phyloP scores from a whole-genome alignment of 2,113 vertebrate genomes.

The Syngnathus floridae region DNA sequence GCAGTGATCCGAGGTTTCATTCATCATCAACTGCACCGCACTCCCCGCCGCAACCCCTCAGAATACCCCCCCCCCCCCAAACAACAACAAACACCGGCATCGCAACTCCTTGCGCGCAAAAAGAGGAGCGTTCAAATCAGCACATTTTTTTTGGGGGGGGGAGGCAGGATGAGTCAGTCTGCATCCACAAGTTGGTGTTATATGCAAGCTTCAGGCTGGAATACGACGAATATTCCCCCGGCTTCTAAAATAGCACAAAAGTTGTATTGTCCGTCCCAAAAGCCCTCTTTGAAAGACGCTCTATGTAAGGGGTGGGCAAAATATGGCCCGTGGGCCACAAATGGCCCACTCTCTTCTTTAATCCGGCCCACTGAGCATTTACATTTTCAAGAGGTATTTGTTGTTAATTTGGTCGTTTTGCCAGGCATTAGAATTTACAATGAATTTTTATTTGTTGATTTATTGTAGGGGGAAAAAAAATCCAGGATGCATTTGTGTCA shows the following conservation, averaged over 20 bases:
- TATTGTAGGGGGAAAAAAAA: background rate
- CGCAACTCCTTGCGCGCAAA: constrained; percentile 27
- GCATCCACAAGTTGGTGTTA: constrained; percentile 40
- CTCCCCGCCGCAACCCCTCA: background rate
- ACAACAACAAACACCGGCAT: constrained; percentile 53
- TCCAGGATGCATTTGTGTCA: background rate
- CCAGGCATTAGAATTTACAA: no score
- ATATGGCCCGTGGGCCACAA: background rate
- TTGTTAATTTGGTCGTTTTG: background rate
- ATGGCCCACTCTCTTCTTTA: background rate
- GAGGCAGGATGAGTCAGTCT: constrained; percentile 9
- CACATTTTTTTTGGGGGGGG: constrained; percentile 9
- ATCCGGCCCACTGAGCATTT: background rate
- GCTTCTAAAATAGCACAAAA: background rate
- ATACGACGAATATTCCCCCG: background rate
- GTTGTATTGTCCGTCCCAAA: background rate
- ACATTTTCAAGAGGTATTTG: background rate
- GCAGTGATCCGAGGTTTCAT: constrained; percentile 55
- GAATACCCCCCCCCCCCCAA: constrained; percentile 29
- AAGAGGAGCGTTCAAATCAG: background rate
- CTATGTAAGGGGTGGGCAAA: background rate
- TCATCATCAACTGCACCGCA: constrained; percentile 42
- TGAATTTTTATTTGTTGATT: background rate
- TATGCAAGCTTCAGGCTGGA: constrained; percentile 4
- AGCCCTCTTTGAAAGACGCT: background rate